phyloP scores from a whole-genome alignment of 2,888 invertebrate genomes.

The Pyrochroa serraticornis region DNA sequence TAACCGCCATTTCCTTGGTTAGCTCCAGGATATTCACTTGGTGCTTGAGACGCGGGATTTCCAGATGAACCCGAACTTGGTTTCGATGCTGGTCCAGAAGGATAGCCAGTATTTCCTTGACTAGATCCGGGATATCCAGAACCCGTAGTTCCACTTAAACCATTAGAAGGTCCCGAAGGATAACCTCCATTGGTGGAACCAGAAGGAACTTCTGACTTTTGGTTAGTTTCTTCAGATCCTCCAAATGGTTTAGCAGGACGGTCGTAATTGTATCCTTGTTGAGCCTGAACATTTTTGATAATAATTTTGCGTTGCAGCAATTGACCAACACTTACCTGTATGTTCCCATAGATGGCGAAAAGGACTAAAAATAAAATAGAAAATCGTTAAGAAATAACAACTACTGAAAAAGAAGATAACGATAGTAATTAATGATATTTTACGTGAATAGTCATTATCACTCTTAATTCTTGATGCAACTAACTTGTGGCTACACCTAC shows the following conservation, averaged over 20 bases:
- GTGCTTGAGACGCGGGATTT: conserved; percentile 1
- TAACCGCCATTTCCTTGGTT: neutral
- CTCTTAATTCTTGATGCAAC: conserved; percentile 1
- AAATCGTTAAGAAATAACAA: neutral
- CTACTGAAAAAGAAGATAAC: conserved; percentile 8
- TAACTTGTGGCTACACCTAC: neutral
- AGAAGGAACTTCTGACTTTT: too few species aligned
- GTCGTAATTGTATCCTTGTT: conserved; percentile 78
- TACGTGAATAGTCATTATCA: neutral
- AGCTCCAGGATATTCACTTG: conserved; percentile 7
- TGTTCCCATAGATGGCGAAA: conserved; percentile 22
- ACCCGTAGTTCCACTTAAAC: conserved; percentile 6
- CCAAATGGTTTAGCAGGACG: conserved; percentile 69
- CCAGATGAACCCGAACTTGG: neutral
- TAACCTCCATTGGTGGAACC: conserved; percentile 12
- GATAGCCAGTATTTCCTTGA: conserved; percentile 10
- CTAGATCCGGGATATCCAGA: conserved; percentile 7
- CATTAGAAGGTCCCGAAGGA: conserved; percentile 3
- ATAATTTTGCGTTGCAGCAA: neutral
- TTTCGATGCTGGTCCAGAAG: conserved; percentile 1
- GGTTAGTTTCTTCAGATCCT: conserved; percentile 26
- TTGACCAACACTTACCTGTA: conserved; percentile 31
- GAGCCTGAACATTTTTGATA: conserved; percentile 58
- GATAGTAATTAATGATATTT: neutral
- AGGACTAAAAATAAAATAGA: conserved; percentile 32